Conservation (phyloP, 2,797 vertebrate genomes). For the Epinephelus malabaricus region DNA sequence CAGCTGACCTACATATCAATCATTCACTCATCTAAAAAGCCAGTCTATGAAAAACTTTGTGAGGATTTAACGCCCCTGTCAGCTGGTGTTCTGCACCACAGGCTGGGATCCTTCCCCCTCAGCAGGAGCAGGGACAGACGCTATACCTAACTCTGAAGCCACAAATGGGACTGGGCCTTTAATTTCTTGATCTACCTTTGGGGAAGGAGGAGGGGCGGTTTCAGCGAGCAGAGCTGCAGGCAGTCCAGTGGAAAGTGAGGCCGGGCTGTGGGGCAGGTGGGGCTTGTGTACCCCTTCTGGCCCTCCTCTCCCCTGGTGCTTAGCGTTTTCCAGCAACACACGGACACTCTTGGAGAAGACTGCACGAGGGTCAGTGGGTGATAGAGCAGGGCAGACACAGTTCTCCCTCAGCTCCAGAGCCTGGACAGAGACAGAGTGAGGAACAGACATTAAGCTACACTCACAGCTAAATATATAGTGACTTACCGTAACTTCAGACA, state of each 20-base stretch:
- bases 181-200: conserved; percentile 12
- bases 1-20: not conserved
- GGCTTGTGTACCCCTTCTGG: conserved; percentile 5
- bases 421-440: conserved; percentile 80
- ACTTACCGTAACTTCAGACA: not conserved
- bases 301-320: conserved; percentile 39
- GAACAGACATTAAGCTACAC: not conserved
- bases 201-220: conserved; percentile 12
- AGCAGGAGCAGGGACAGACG: conserved; percentile 4
- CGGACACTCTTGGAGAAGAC: conserved; percentile 87
- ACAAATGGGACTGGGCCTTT: not conserved
- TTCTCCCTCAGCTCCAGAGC: conserved; percentile 92
- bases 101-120: conserved; percentile 23
- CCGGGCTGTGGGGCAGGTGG: conserved; percentile 13
- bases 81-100: conserved; percentile 26
- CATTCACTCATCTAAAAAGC: not conserved
- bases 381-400: conserved; percentile 91
- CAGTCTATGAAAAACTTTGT: not conserved
- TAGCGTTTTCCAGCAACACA: conserved; percentile 79
- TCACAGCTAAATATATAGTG: not conserved
- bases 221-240: conserved; percentile 55
- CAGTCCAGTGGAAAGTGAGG: not conserved
- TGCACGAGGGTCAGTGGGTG: conserved; percentile 89
- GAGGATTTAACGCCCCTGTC: conserved; percentile 25
- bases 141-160: conserved; percentile 19